Evolutionary conservation across 2,888 invertebrate genomes (phyloP), one percentile per base, ranked within the genome.

Genomic region (Unio pictorum): DNA sequence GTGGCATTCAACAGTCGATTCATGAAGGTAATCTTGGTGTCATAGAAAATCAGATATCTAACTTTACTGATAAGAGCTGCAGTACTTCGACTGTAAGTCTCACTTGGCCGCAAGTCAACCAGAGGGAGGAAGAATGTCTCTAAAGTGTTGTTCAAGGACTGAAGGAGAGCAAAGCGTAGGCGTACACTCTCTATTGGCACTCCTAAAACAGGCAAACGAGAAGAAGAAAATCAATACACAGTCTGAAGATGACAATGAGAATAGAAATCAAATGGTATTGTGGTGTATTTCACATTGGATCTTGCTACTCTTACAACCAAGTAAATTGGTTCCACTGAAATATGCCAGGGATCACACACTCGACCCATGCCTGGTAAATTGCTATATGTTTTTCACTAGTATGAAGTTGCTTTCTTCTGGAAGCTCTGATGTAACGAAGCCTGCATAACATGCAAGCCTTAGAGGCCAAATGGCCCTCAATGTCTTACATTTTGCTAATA

Each of bases 1-100:
- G 89, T 89, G 57, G 86, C 86, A 77, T 89, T 89, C 34, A 89
- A 76, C 55, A 89, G 79, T 55, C 87, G 73, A 74, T 89, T 88
- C 45, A 87, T 71, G n/a, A 89, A 77, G 59, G 81, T 81, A 45
- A 82, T 78, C 76, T 89, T 89, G 26, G 87, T 84, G 76, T 89
- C 88, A 65, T 87, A 88, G 74, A 89, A 89, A 23, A 89, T 78
- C 26, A 88, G 75, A 20, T 80, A 79, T 34, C 88, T 75, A 18
- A 84, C 77, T 61, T 77, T 74, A 30, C 86, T 77, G 66, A 89
- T 75, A 3, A 88, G 74, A 6, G 84, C 78, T 0, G 87, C 88
- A 7, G 85, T 86, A 73, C 87, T 86, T 28, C 85, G 77, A 61
- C 82, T 87, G 79, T 82, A 87, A 1, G 82, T 80, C 57, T 75